Base-by-base conservation (phyloP, 1,140 invertebrate species). In the Tribolium castaneum region DNA sequence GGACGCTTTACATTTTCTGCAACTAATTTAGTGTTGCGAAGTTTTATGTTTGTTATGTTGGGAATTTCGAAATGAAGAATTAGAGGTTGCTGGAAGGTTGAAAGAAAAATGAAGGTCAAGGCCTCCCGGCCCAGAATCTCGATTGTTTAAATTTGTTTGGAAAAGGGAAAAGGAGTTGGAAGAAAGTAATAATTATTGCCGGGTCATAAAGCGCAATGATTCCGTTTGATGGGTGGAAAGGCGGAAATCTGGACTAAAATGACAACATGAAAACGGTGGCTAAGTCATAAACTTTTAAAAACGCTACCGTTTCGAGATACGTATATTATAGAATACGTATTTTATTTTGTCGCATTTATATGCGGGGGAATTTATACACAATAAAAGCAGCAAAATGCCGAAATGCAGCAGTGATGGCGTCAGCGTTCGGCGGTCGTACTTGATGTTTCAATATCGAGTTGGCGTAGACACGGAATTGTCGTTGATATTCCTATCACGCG, bases 401-500 rank as follows among this genome's bases (percentile, higher is more conserved):
- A 66, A 66, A 66, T 66, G 59, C 30, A 66, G 59, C 59, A 66
- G 59, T 35, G 59, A 66, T 66, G 59, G 59, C 30, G 59, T 66
- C 59, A 35, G 59, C 59, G 59, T 66, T 66, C 59, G 59, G 30
- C 30, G 59, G 59, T 66, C 59, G 25, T 66, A 66, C 59, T 73
- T 73, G 73, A 78, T 78, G 77, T 79, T 79, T 79, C 78, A 79
- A 79, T 79, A 76, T 62, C 56, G 25, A 71, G 70, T 73, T 78
- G 51, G 70, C 49, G 75, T 66, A 66, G 59, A 66, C 59, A 72
- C 52, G 52, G 49, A 74, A 56, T 52, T 52, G 52, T 79, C 75
- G 75, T 79, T 79, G 72, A 75, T 75, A 79, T 79, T 79, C 78
- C 39, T 76, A 79, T 79, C 78, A 79, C 78, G 78, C 19, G 22